Percentiles rank a stretch among this genome's conserved stretches.
These are phyloP conservation scores for Gadopsis marmoratus DNA, from an alignment of 2,797 vertebrate genomes.

Conservation along the genomic window DNA sequence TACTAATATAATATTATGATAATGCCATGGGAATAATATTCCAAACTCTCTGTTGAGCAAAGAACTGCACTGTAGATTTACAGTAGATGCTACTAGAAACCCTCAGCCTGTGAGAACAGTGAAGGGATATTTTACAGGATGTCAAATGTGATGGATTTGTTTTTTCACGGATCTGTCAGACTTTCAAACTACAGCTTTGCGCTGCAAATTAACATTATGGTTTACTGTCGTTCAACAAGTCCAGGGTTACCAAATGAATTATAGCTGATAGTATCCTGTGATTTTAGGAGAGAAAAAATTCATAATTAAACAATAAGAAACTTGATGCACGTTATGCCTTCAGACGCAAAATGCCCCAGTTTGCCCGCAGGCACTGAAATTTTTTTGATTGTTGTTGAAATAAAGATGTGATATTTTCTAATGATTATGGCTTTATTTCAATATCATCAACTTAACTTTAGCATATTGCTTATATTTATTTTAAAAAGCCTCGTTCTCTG, in stretches of 20 bases:
- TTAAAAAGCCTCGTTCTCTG: background rate
- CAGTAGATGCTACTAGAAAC: too few relatives aligned
- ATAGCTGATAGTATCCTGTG: background rate
- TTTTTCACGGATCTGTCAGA: background rate
- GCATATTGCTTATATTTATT: background rate
- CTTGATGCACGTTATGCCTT: background rate
- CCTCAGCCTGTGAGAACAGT: background rate
- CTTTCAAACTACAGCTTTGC: too few relatives aligned
- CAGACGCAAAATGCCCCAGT: background rate
- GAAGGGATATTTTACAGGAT: background rate
- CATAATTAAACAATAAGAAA: background rate
- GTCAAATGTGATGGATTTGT: background rate
- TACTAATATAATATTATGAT: constrained; percentile 5
- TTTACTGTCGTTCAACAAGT: background rate
- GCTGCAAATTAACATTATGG: background rate
- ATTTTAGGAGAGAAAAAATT: background rate
- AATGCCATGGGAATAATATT: constrained; percentile 10
- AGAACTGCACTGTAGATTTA: background rate
- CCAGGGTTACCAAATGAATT: background rate
- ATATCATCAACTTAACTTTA: background rate
- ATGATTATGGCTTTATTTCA: background rate
- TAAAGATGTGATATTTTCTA: background rate
- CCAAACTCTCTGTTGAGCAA: background rate
- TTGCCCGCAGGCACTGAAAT: background rate
- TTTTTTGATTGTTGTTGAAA: background rate